Percentiles rank a stretch among this genome's conserved stretches.
These are phyloP conservation scores for Parasteatoda lunata DNA, from an alignment of 2,888 invertebrate species.

Conservation along the genomic window DNA sequence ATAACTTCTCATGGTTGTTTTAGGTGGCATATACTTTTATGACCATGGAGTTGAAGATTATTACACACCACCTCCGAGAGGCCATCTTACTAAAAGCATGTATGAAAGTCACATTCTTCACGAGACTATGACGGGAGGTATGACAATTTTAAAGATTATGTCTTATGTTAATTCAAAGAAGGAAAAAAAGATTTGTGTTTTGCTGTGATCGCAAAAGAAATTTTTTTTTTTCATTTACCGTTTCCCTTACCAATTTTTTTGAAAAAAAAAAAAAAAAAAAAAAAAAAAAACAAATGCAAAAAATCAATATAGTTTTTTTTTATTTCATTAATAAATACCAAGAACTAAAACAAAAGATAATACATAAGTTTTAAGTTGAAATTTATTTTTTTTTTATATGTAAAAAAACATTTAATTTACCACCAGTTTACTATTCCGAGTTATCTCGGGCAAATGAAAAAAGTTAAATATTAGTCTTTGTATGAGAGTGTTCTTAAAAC, in stretches of 20 bases:
- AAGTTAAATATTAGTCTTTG: too few relatives aligned
- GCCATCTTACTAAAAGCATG: neutral
- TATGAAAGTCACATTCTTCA: conserved; percentile 12
- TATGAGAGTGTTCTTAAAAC: too few relatives aligned
- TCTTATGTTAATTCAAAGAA: neutral
- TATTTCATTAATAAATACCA: neutral
- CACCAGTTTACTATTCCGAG: too few relatives aligned
- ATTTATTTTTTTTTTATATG: too few relatives aligned
- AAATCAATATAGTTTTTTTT: neutral
- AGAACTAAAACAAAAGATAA: too few relatives aligned
- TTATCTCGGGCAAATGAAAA: too few relatives aligned
- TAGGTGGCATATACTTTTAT: conserved; percentile 35
- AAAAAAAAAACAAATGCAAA: neutral
- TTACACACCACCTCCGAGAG: conserved; percentile 20
- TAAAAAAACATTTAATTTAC: too few relatives aligned
- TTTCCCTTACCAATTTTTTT: neutral
- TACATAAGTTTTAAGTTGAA: too few relatives aligned
- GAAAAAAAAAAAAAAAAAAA: neutral
- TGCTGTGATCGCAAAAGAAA: neutral
- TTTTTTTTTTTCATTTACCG: neutral
- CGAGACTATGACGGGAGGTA: conserved; percentile 18
- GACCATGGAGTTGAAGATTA: conserved; percentile 29
- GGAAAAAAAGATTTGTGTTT: conserved; percentile 8
- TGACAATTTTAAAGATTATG: neutral
- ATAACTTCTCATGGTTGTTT: neutral